A percentile compares a stretch with the other conserved stretches of the same genome.
These are phyloP conservation scores for Neodon shergylaensis DNA, from an alignment of 2,113 vertebrate genomes.

Conservation along the genomic window DNA sequence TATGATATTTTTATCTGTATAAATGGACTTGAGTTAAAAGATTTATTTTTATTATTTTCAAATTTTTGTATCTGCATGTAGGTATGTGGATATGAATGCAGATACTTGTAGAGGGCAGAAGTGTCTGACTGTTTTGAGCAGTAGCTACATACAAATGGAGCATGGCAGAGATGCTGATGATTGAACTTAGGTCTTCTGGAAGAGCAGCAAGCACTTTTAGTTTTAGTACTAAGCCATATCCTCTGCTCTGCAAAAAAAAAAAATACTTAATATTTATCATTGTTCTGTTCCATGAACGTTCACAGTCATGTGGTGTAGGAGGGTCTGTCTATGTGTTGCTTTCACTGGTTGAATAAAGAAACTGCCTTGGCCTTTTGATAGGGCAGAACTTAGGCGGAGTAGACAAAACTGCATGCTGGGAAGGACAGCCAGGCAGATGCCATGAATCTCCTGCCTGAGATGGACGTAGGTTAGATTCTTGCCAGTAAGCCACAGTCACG, in stretches of 20 bases:
- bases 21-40: neutral
- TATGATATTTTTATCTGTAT: neutral
- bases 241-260: neutral
- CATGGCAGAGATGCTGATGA: neutral
- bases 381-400: too few species aligned
- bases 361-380: too few species aligned
- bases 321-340: too few species aligned
- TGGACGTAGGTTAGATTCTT: too few species aligned
- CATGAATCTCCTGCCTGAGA: too few species aligned
- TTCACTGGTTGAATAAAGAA: too few species aligned
- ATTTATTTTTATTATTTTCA: neutral
- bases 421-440: too few species aligned
- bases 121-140: neutral
- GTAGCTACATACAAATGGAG: neutral
- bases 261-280: neutral
- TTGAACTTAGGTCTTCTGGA: neutral
- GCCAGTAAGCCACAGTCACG: too few species aligned
- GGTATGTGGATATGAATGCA: neutral
- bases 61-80: neutral
- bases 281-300: neutral
- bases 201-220: neutral
- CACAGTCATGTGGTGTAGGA: neutral
- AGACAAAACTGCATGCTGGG: too few species aligned
- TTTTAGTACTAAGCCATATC: neutral
- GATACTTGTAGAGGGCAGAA: neutral